Evolutionary conservation across 2,888 invertebrate species (phyloP).

Genomic region (Drosophila prostipennis): DNA sequence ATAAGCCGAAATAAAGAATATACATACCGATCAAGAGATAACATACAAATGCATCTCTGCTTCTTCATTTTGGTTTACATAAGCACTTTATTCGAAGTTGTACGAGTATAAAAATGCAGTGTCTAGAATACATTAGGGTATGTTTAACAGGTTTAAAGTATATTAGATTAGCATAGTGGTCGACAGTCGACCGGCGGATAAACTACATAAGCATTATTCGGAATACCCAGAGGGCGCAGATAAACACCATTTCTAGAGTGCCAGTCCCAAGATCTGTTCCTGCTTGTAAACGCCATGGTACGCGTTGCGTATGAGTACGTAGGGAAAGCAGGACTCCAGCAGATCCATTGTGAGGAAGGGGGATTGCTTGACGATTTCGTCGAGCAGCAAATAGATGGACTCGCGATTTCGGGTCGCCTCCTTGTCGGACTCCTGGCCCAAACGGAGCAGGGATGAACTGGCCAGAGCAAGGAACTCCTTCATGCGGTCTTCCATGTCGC

Average conservation of each 20-base stretch:
- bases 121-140: conserved; percentile 46
- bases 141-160: conserved; percentile 63
- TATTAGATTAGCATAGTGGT: conserved; percentile 45
- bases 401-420: conserved; percentile 97
- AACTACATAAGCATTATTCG: conserved; percentile 30
- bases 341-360: conserved; percentile 99
- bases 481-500: conserved; percentile 98
- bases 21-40: conserved; percentile 36
- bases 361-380: conserved; percentile 99
- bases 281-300: conserved; percentile 98
- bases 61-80: conserved; percentile 45
- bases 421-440: conserved; percentile 98
- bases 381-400: conserved; percentile 97
- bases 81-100: conserved; percentile 68
- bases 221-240: conserved; percentile 1
- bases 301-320: conserved; percentile 98
- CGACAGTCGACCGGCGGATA: conserved; percentile 33
- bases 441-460: conserved; percentile 95
- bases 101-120: conserved; percentile 68
- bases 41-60: background rate
- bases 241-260: conserved; percentile 42
- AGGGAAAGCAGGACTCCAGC: conserved; percentile 99
- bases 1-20: conserved; percentile 40
- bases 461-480: conserved; percentile 97
- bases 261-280: conserved; percentile 86